Base-by-base conservation (phyloP, 1,140 invertebrate species). In the Rhyacophila brunnea region DNA sequence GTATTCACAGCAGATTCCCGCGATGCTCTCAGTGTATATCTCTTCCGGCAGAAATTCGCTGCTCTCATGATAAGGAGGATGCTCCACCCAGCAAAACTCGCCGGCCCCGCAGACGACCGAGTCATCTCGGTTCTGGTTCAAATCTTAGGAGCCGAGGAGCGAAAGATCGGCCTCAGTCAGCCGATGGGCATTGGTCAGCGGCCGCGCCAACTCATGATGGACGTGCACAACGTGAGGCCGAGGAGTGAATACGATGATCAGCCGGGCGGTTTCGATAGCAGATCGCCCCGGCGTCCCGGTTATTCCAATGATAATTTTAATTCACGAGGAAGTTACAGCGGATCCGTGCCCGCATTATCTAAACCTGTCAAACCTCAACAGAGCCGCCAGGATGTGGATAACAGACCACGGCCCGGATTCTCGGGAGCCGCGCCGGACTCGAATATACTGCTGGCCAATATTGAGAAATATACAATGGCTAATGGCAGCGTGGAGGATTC, bases 31-130 rank as follows among this genome's bases (percentile, higher is more conserved):
- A 75, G 89, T 28, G 80, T 88, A 6, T 80, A 88, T 58, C 84
- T 88, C 70, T 77, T 93, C 14, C 76, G 92, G 19, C 87, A 91
- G 68, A 90, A 90, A 57, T 88, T 92, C 72, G 87, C 91, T 67
- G 84, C 87, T 19, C 68, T 93, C 7, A 84, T 93, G 28, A 75
- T 90, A 7, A 77, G 87, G 5, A 80, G 88, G 28, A 87, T 94
- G 82, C 81, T 83, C 56, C 82, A 85, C 53, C 89, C 90, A 0
- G 80, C 80, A 10, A 87, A 89, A 71, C 80, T 83, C 0, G 81
- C 80, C 72, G 76, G 78, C 5, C 76, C 85, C 35, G 75, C 84
- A 38, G 90, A 92, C 70, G 90, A 92, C 64, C 80, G 83, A 67
- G 85, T 92, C 14, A 73, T 92, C 1, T 82, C 80, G 58, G 82